These are phyloP conservation scores for Rhingia rostrata DNA, from an alignment of 2,888 invertebrate species.

Conservation along the genomic window DNA sequence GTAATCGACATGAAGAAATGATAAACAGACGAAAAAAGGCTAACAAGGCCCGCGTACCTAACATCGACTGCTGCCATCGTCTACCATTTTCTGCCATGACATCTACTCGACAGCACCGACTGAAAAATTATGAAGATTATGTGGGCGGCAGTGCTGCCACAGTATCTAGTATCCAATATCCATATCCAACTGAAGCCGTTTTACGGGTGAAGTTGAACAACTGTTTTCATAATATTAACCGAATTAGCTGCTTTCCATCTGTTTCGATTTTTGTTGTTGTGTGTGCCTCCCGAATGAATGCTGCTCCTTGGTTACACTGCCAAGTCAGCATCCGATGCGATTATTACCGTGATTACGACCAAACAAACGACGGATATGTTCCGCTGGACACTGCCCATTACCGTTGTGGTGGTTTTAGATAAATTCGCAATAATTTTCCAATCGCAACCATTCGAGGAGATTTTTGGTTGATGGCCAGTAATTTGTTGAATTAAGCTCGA, in stretches of 20 bases:
- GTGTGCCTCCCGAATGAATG: slow-evolving; percentile 4
- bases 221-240: slow-evolving; percentile 43
- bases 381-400: slow-evolving; percentile 19
- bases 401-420: slow-evolving; percentile 12
- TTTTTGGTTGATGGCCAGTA: slow-evolving; percentile 24
- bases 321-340: slow-evolving; percentile 43
- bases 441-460: background rate
- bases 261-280: background rate
- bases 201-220: slow-evolving; percentile 68
- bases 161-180: slow-evolving; percentile 24
- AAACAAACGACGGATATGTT: slow-evolving; percentile 63
- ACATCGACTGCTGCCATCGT: slow-evolving; percentile 5
- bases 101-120: slow-evolving; percentile 43
- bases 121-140: slow-evolving; percentile 71
- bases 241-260: slow-evolving; percentile 47
- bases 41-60: slow-evolving; percentile 45
- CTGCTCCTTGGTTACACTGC: slow-evolving; percentile 58
- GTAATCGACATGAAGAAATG: slow-evolving; percentile 70
- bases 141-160: slow-evolving; percentile 61
- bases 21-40: slow-evolving; percentile 43
- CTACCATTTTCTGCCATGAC: slow-evolving; percentile 42
- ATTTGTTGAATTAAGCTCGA: background rate
- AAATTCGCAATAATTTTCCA: slow-evolving; percentile 50
- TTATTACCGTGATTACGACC: slow-evolving; percentile 62
- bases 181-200: slow-evolving; percentile 1